Conservation (phyloP, 2,113 vertebrate genomes). For the Platichthys stellatus region DNA sequence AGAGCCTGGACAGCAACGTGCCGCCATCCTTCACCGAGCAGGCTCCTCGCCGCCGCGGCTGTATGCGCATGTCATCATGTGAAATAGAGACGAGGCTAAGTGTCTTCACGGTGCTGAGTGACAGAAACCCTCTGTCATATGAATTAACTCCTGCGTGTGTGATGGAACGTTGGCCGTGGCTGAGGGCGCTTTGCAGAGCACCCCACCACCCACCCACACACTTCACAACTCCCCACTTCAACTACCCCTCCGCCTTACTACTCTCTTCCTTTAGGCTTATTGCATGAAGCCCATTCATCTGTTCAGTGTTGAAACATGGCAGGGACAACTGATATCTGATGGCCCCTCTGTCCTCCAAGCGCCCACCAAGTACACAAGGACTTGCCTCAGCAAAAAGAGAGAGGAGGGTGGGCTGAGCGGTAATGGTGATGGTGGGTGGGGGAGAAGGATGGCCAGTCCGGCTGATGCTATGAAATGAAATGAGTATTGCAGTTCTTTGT, state of each 20-base stretch:
- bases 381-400: slow-evolving; percentile 38
- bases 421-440: slow-evolving; percentile 9
- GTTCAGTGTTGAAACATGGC: slow-evolving; percentile 72
- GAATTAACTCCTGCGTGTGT: slow-evolving; percentile 65
- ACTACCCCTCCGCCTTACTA: slow-evolving; percentile 31
- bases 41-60: slow-evolving; percentile 2
- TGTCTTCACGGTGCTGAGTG: slow-evolving; percentile 58
- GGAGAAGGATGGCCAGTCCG: slow-evolving; percentile 4
- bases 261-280: slow-evolving; percentile 69
- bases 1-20: slow-evolving; percentile 3
- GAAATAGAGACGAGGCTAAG: slow-evolving; percentile 67
- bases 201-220: slow-evolving; percentile 1
- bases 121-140: slow-evolving; percentile 73
- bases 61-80: slow-evolving; percentile 62
- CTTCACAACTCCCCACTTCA: slow-evolving; percentile 18
- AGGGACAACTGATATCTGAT: slow-evolving; percentile 63
- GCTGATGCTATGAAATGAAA: slow-evolving; percentile 40
- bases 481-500: slow-evolving; percentile 28
- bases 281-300: slow-evolving; percentile 76
- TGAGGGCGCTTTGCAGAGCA: slow-evolving; percentile 57
- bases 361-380: slow-evolving; percentile 28
- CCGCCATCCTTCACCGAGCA: slow-evolving; percentile 30
- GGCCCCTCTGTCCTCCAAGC: slow-evolving; percentile 61
- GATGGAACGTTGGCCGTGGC: slow-evolving; percentile 70
- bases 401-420: slow-evolving; percentile 34